A percentile compares a stretch with the other conserved stretches of the same genome.
Evolutionary conservation across 1,140 invertebrate species (phyloP).

Genomic region (Drusus annulatus): DNA sequence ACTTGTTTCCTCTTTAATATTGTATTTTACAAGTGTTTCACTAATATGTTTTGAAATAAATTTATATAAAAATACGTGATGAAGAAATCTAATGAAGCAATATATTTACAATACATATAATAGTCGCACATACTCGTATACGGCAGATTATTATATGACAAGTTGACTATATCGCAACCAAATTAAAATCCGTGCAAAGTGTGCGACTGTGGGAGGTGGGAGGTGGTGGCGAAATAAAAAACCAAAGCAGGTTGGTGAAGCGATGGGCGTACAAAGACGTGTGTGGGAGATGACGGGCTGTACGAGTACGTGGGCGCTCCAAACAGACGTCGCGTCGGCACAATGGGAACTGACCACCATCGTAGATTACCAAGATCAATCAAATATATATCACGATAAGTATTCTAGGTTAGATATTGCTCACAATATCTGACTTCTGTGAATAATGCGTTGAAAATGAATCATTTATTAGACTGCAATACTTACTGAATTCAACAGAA

Average conservation of each 20-base stretch:
- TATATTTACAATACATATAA: not conserved
- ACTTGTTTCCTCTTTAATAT: no score
- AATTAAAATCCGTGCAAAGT: conserved; percentile 18
- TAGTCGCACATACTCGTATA: not conserved
- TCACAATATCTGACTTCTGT: no score
- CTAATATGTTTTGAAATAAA: no score
- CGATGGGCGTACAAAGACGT: conserved; percentile 39
- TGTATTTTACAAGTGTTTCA: no score
- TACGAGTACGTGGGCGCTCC: not conserved
- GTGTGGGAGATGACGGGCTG: conserved; percentile 38
- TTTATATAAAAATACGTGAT: no score
- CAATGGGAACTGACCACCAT: not conserved
- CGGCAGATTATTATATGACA: conserved; percentile 18
- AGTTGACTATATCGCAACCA: conserved; percentile 3
- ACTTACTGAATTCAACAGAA: no score
- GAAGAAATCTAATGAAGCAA: conserved; percentile 18
- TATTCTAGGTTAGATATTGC: no score
- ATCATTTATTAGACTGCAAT: no score
- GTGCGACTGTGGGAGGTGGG: conserved; percentile 44
- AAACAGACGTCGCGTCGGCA: not conserved
- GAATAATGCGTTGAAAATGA: no score
- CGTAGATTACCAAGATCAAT: no score
- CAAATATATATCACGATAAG: no score
- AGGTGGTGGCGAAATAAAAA: conserved; percentile 22
- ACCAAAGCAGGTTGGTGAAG: conserved; percentile 44